Conservation (phyloP, 1,140 invertebrate genomes). For the Aphis gossypii region DNA sequence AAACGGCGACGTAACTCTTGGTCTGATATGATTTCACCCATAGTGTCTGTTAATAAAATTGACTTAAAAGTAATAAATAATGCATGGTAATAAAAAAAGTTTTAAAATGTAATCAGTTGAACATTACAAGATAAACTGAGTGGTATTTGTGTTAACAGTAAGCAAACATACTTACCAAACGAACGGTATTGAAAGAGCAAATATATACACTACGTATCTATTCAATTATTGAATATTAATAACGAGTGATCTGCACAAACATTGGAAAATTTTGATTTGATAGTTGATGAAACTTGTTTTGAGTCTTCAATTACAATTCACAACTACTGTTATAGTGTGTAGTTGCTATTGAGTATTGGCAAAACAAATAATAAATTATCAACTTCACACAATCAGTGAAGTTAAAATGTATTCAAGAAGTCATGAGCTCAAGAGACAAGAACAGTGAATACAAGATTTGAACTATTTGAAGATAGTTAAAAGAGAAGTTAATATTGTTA, state of each 20-base stretch:
- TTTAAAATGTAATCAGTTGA: neutral
- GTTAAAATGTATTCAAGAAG: too few species aligned
- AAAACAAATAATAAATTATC: neutral
- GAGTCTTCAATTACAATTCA: neutral
- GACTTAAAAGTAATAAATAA: neutral
- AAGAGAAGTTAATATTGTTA: too few species aligned
- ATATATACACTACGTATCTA: neutral
- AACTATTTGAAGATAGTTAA: too few species aligned
- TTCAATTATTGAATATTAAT: neutral
- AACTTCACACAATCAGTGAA: too few species aligned
- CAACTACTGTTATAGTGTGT: neutral
- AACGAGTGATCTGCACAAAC: neutral
- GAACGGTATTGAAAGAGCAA: neutral
- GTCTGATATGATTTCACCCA: constrained; percentile 39
- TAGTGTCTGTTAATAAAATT: neutral
- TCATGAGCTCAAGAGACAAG: neutral
- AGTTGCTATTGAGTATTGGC: neutral
- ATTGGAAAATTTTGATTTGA: neutral
- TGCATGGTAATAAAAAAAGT: too few species aligned
- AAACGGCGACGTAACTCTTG: constrained; percentile 51
- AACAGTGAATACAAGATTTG: too few species aligned
- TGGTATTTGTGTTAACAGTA: neutral
- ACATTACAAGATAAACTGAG: neutral
- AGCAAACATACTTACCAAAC: neutral
- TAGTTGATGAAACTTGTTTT: neutral